Conservation (phyloP, 2,113 vertebrate genomes). For the Pleuronectes platessa region DNA sequence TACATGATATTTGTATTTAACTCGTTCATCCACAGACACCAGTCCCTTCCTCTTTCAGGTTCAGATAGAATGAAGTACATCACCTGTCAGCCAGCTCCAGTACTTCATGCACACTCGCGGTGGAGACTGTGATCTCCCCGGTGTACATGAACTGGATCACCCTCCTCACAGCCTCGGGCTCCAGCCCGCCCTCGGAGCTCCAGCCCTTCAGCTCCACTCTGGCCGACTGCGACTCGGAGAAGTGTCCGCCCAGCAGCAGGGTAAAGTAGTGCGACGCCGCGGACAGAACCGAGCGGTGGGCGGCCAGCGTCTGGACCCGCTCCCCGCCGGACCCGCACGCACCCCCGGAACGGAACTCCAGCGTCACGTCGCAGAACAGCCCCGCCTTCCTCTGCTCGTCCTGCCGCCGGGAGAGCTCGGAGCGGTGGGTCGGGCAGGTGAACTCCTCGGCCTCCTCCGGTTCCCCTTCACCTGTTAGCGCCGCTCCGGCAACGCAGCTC, state of each 20-base stretch:
- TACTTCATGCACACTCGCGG: constrained; percentile 92
- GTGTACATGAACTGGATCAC: constrained; percentile 97
- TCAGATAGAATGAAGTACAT: not conserved
- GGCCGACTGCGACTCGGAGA: constrained; percentile 89
- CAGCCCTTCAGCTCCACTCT: constrained; percentile 91
- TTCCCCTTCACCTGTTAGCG: constrained; percentile 73
- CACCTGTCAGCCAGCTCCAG: constrained; percentile 96
- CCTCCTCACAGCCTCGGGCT: constrained; percentile 90
- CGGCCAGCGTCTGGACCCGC: constrained; percentile 77
- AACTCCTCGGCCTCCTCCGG: constrained; percentile 89
- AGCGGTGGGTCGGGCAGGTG: constrained; percentile 87
- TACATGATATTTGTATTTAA: too few relatives aligned
- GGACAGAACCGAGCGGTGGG: constrained; percentile 92
- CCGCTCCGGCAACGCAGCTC: constrained; percentile 5
- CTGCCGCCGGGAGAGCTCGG: constrained; percentile 90
- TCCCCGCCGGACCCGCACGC: not conserved
- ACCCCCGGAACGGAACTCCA: constrained; percentile 82
- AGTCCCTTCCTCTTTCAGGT: too few relatives aligned
- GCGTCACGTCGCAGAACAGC: constrained; percentile 90
- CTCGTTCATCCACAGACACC: too few relatives aligned
- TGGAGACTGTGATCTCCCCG: constrained; percentile 89
- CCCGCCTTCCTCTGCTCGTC: constrained; percentile 91
- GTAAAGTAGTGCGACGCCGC: constrained; percentile 95
- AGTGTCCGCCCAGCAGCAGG: constrained; percentile 90
- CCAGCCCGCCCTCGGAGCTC: constrained; percentile 90